A percentile compares a stretch with the other conserved stretches of the same genome.
Evolutionary conservation across 2,888 invertebrate genomes (phyloP).

Genomic region (Metallyticus violacea): DNA sequence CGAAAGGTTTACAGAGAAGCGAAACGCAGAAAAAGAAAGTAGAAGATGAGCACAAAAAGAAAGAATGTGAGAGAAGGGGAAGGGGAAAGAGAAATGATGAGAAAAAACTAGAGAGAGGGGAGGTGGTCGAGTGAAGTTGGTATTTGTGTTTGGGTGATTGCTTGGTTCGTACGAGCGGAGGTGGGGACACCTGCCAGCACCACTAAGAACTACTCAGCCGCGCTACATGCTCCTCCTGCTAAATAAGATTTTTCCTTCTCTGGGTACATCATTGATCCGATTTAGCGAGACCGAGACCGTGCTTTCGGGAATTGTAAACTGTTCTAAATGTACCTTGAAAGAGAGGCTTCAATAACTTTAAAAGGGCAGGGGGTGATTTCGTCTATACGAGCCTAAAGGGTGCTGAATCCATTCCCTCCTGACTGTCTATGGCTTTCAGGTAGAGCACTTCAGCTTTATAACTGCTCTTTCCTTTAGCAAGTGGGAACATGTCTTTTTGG

Average conservation of each 20-base stretch:
- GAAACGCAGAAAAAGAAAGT: too few species aligned
- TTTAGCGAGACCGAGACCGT: neutral
- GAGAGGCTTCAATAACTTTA: neutral
- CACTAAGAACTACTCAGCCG: neutral
- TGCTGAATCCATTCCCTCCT: too few species aligned
- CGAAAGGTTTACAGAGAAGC: neutral
- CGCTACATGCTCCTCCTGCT: neutral
- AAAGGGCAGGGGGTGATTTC: neutral
- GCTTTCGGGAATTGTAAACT: neutral
- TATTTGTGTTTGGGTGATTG: neutral
- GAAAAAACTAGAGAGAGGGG: too few species aligned
- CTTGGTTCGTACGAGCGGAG: neutral
- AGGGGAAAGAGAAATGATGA: neutral
- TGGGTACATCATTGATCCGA: neutral
- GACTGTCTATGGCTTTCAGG: too few species aligned
- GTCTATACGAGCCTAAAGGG: too few species aligned
- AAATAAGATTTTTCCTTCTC: neutral
- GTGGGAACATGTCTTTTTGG: too few species aligned
- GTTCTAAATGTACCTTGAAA: neutral
- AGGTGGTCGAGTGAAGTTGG: neutral
- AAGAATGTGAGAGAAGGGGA: too few species aligned
- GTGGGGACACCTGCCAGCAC: neutral
- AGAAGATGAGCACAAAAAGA: neutral
- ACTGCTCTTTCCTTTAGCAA: too few species aligned
- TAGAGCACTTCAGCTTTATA: too few species aligned